Evolutionary conservation across 30 jellyfish, hydroid and myxozoan genomes (phyloP).

Genomic region (Hydractinia symbiolongicarpus): DNA sequence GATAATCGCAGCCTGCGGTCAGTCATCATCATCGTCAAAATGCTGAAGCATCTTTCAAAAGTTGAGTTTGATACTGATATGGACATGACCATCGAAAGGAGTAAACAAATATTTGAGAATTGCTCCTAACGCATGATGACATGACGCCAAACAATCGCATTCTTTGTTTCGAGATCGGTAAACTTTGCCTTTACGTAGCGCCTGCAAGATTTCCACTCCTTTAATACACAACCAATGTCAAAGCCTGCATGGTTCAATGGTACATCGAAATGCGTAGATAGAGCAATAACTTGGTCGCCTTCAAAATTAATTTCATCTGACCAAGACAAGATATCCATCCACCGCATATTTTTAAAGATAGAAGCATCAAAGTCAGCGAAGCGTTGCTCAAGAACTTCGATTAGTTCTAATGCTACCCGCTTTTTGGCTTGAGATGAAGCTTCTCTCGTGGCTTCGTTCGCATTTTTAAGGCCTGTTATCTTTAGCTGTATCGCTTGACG

Average conservation of each 20-base stretch:
- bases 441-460: not conserved
- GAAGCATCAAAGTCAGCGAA: not conserved
- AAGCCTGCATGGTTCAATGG: not conserved
- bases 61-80: constrained; percentile 60
- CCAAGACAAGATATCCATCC: constrained; percentile 20
- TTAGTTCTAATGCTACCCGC: not conserved
- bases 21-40: constrained; percentile 36
- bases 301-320: constrained; percentile 29
- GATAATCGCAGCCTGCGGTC: constrained; percentile 38
- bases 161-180: not conserved
- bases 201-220: constrained; percentile 35
- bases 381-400: constrained; percentile 3
- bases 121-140: constrained; percentile 14
- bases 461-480: not conserved
- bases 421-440: not conserved
- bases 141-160: constrained; percentile 26
- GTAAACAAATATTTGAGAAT: constrained; percentile 35
- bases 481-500: not conserved
- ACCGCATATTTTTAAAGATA: not conserved
- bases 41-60: constrained; percentile 44
- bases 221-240: not conserved
- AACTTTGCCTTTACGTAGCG: constrained; percentile 17
- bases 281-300: not conserved
- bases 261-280: not conserved
- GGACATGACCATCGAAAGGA: constrained; percentile 31